These are phyloP conservation scores for Galleria mellonella DNA, from an alignment of 1,140 invertebrate species.

Conservation along the genomic window DNA sequence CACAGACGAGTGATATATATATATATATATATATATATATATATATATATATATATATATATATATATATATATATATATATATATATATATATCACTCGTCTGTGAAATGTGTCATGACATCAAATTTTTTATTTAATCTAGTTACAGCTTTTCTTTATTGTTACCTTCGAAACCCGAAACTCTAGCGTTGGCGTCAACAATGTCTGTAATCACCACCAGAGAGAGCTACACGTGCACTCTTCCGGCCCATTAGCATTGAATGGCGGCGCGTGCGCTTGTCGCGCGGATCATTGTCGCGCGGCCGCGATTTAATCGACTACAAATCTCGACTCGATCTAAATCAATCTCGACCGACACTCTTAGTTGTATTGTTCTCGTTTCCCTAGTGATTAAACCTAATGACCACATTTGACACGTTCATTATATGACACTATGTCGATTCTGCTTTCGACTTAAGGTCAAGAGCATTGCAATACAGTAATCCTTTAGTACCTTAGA, in stretches of 20 bases:
- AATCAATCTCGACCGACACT: conserved; percentile 40
- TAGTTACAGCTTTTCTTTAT: too few species aligned
- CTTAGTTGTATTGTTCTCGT: conserved; percentile 45
- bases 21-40: too few species aligned
- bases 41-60: too few species aligned
- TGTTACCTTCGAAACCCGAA: conserved; percentile 22
- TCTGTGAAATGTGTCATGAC: too few species aligned
- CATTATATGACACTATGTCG: conserved; percentile 18
- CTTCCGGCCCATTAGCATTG: conserved; percentile 68
- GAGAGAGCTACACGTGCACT: conserved; percentile 53
- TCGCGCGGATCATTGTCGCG: conserved; percentile 49
- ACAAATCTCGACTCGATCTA: conserved; percentile 23
- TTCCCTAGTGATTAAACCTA: conserved; percentile 42
- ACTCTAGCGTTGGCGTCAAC: conserved; percentile 22
- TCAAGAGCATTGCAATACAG: conserved; percentile 27
- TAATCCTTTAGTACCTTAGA: conserved; percentile 19
- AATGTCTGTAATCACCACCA: conserved; percentile 39
- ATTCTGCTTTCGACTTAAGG: conserved; percentile 17
- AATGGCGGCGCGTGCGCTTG: conserved; percentile 54
- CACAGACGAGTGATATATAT: too few species aligned
- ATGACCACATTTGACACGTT: conserved; percentile 45
- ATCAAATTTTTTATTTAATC: too few species aligned
- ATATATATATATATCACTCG: too few species aligned
- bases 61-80: too few species aligned
- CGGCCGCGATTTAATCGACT: conserved; percentile 42